Conservation (phyloP, 2,888 invertebrate species). For the Lycia hirtaria region DNA sequence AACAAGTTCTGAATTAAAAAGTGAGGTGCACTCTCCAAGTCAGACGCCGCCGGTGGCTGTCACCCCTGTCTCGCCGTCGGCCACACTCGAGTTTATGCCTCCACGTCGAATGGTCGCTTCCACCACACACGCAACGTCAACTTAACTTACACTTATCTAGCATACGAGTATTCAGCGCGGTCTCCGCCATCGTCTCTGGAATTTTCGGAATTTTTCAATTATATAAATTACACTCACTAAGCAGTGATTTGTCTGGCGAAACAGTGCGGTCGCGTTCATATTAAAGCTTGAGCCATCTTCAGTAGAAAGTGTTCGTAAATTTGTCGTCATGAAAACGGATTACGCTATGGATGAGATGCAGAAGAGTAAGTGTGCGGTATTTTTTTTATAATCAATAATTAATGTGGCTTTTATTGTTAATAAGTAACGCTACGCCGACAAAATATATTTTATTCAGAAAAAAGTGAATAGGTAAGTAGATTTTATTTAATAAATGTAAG, state of each 20-base stretch:
- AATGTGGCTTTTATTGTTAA: neutral
- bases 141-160: constrained; percentile 3
- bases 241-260: constrained; percentile 58
- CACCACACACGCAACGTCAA: constrained; percentile 32
- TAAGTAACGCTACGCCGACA: neutral
- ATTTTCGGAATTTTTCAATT: constrained; percentile 64
- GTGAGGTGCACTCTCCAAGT: constrained; percentile 59
- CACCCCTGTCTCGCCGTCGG: constrained; percentile 58
- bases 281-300: constrained; percentile 55
- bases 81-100: constrained; percentile 70
- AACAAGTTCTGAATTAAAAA: constrained; percentile 66
- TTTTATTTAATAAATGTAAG: no score
- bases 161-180: constrained; percentile 9
- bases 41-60: constrained; percentile 45
- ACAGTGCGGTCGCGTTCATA: constrained; percentile 64
- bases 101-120: constrained; percentile 69
- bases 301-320: constrained; percentile 66
- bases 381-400: neutral
- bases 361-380: constrained; percentile 76
- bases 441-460: no score
- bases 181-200: constrained; percentile 39
- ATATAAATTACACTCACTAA: constrained; percentile 67
- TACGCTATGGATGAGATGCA: constrained; percentile 84
- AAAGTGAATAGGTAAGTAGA: no score
- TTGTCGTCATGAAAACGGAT: constrained; percentile 81